Evolutionary conservation across 2,797 vertebrate genomes (phyloP).

Genomic region (Brotula barbata): DNA sequence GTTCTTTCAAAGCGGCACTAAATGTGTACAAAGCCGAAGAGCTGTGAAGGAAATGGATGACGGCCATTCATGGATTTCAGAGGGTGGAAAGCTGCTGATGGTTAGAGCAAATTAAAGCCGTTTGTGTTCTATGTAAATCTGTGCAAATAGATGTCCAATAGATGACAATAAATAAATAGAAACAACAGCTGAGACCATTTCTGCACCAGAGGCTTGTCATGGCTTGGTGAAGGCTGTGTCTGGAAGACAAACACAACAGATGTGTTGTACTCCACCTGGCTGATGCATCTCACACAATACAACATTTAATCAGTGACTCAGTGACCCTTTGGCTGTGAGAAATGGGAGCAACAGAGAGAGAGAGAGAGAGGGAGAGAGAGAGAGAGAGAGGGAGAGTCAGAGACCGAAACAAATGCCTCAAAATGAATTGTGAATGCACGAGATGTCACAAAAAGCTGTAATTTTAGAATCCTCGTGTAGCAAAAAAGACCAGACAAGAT

Average conservation of each 20-base stretch:
- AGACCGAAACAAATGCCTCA: slow-evolving; percentile 44
- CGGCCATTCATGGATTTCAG: slow-evolving; percentile 45
- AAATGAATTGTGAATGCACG: slow-evolving; percentile 53
- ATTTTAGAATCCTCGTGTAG: slow-evolving; percentile 66
- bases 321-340: slow-evolving; percentile 58
- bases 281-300: slow-evolving; percentile 54
- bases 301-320: slow-evolving; percentile 68
- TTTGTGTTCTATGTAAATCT: slow-evolving; percentile 62
- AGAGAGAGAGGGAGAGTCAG: background rate
- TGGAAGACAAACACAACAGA: slow-evolving; percentile 62
- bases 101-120: slow-evolving; percentile 69
- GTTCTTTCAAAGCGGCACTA: slow-evolving; percentile 16
- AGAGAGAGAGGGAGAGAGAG: slow-evolving; percentile 4
- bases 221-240: slow-evolving; percentile 32
- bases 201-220: slow-evolving; percentile 50
- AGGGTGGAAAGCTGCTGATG: slow-evolving; percentile 39
- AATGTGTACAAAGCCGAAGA: slow-evolving; percentile 8
- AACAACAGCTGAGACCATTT: slow-evolving; percentile 62
- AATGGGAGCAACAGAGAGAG: background rate
- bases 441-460: slow-evolving; percentile 61
- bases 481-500: slow-evolving; percentile 64
- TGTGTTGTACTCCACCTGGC: slow-evolving; percentile 53
- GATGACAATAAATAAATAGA: slow-evolving; percentile 73
- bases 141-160: slow-evolving; percentile 57
- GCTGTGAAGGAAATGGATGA: slow-evolving; percentile 10